Evolutionary conservation across 92 coral and sea anemone genomes (phyloP).

Genomic region (Heteractis magnifica): DNA sequence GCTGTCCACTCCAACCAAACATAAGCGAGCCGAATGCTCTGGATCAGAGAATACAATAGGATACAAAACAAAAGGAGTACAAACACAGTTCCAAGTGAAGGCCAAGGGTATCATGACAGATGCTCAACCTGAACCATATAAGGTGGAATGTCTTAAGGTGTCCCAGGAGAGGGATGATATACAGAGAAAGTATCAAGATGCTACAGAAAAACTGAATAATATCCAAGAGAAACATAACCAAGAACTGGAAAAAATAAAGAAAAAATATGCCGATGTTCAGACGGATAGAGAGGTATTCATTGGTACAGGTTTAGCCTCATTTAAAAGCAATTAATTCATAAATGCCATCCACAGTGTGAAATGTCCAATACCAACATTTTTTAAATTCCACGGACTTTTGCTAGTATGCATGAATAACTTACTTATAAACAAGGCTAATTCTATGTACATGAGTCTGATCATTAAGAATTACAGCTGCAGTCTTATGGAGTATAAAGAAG

Average conservation of each 20-base stretch:
- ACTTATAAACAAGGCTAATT: too few relatives aligned
- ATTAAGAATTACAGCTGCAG: too few relatives aligned
- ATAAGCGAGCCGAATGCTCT: constrained; percentile 14
- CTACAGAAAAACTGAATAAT: constrained; percentile 47
- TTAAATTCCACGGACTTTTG: too few relatives aligned
- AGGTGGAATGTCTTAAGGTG: constrained; percentile 69
- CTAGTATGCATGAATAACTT: too few relatives aligned
- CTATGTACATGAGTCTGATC: too few relatives aligned
- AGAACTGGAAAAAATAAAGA: constrained; percentile 64
- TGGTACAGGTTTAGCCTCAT: too few relatives aligned
- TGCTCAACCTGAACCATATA: constrained; percentile 74
- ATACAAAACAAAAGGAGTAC: constrained; percentile 67
- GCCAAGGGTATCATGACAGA: constrained; percentile 79
- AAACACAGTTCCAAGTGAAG: constrained; percentile 76
- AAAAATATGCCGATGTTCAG: constrained; percentile 56
- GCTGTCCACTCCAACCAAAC: constrained; percentile 10
- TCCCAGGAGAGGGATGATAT: constrained; percentile 65
- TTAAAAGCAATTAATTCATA: too few relatives aligned
- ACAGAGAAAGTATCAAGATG: constrained; percentile 60
- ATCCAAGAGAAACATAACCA: constrained; percentile 52
- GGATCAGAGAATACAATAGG: constrained; percentile 18
- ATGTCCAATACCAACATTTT: too few relatives aligned
- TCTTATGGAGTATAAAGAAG: too few relatives aligned
- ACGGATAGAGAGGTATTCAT: constrained; percentile 70
- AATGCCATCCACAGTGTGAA: too few relatives aligned